Base-by-base conservation (phyloP, 2,797 vertebrate genomes). In the Otus scops region DNA sequence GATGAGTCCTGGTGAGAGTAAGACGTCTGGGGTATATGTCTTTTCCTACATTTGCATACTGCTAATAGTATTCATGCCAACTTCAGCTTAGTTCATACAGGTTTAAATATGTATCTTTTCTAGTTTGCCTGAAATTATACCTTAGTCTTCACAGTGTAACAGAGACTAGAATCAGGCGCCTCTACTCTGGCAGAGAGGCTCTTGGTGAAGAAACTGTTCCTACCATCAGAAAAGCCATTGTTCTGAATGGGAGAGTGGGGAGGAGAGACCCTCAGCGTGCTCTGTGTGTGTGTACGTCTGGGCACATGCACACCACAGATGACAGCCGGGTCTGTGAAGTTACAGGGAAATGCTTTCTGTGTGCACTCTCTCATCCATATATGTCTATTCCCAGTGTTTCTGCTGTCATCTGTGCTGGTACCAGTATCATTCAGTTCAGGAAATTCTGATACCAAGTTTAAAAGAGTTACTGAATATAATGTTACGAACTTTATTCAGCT, bases 321-420 rank as follows among this genome's bases (percentile, higher is more conserved):
- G 70, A 3, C 51, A 7, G 7, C 36, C 74, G 53, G 61, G 28
- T 7, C 45, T 22, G 16, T 23, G 74, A 51, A 61, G 30, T 24
- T 38, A 26, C 14, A 47, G 63, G 39, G 68, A 67, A 43, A 3
- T 11, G 18, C 39, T 84, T 75, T 34, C 45, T 68, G 61, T 53
- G 27, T 0, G 0, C 41, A 32, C n/a, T 12, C 26, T 79, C 10
- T 36, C 47, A 5, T 20, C 38, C 53, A 17, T 7, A 0, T 32
- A 1, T 9, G 28, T 34, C 10, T 0, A 0, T 73, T 65, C 27
- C 6, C 22, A 1, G 11, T 24, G 30, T 61, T 83, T 69, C 27
- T 89, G 38, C 75, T 63, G 60, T 77, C 26, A 1, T 32, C 53
- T 73, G 13, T 43, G 38, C 47, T 63, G 60, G 18, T 48, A 67